phyloP scores from a whole-genome alignment of 1,140 invertebrate species.

The Saccostrea glomerata region DNA sequence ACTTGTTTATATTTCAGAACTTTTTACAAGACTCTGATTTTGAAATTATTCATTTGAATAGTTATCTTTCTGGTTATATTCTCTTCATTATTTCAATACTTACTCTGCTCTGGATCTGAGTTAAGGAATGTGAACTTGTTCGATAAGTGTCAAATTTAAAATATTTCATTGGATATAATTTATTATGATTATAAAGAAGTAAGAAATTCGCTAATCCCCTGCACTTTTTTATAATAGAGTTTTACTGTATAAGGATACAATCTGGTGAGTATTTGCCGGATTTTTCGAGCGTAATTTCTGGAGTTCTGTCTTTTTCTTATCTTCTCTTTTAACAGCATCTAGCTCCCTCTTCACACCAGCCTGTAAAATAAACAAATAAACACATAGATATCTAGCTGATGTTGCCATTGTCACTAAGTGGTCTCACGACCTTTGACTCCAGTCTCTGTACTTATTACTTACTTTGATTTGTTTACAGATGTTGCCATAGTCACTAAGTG shows the following conservation, averaged over 20 bases:
- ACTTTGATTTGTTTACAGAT: constrained; percentile 68
- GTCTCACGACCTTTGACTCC: neutral
- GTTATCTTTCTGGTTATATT: too few species aligned
- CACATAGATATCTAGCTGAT: too few species aligned
- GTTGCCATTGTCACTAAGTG: too few species aligned
- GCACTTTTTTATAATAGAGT: too few species aligned
- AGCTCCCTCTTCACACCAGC: constrained; percentile 54
- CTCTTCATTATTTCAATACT: neutral
- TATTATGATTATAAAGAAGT: too few species aligned
- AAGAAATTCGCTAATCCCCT: too few species aligned
- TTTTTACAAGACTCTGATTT: too few species aligned
- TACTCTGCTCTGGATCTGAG: constrained; percentile 12
- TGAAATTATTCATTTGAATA: too few species aligned
- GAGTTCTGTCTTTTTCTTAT: constrained; percentile 60
- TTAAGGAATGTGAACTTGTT: constrained; percentile 20
- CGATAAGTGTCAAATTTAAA: neutral
- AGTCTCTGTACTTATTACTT: neutral
- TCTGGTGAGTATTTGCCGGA: constrained; percentile 58
- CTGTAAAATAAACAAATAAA: neutral
- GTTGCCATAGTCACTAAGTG: constrained; percentile 64
- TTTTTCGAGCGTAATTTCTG: constrained; percentile 62
- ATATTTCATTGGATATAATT: too few species aligned
- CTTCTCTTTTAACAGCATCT: constrained; percentile 59
- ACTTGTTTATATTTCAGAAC: too few species aligned
- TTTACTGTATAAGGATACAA: constrained; percentile 66